Evolutionary conservation across 2,888 invertebrate species (phyloP).

Genomic region (Diaperis boleti): DNA sequence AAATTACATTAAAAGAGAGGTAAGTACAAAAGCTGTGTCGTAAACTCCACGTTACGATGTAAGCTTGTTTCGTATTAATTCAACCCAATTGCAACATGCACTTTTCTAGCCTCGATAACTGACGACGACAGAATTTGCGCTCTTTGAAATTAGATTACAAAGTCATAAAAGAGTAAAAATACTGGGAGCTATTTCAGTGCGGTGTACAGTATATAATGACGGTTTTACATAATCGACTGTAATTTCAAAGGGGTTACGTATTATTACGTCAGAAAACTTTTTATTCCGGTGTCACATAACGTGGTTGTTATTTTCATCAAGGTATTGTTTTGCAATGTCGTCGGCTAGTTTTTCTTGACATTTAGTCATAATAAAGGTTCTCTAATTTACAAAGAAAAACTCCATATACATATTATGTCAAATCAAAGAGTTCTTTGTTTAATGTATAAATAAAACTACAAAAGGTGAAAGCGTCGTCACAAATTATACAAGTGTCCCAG

Average conservation of each 20-base stretch:
- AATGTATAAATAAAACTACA: no score
- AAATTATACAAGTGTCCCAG: no score
- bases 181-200: not conserved
- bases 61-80: constrained; percentile 14
- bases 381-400: no score
- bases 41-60: constrained; percentile 5
- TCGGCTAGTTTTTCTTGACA: not conserved
- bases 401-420: no score
- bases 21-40: constrained; percentile 15
- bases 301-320: not conserved
- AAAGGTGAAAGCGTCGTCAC: no score
- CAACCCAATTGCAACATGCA: constrained; percentile 7
- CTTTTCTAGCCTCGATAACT: not conserved
- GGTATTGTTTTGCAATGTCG: not conserved
- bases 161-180: not conserved
- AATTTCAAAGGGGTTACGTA: not conserved
- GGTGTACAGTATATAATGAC: not conserved
- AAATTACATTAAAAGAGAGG: constrained; percentile 11
- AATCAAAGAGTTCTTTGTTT: no score
- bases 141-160: constrained; percentile 1
- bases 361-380: no score
- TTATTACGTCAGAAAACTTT: not conserved
- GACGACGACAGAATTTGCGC: not conserved
- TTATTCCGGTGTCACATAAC: not conserved
- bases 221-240: not conserved